These are phyloP conservation scores for Antechinus flavipes DNA, from an alignment of 2,113 vertebrate species.

Conservation along the genomic window DNA sequence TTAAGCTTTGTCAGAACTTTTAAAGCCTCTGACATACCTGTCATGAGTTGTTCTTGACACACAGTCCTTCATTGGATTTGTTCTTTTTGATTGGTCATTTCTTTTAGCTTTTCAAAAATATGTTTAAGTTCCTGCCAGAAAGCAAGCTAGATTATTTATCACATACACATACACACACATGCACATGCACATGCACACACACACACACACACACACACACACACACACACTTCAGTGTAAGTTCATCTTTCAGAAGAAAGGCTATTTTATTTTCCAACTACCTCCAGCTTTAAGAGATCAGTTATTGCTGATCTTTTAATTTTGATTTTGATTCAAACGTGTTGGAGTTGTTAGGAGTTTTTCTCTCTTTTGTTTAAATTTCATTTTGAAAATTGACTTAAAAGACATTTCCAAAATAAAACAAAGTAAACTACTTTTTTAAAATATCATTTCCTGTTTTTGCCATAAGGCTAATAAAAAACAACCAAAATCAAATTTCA, in stretches of 20 bases:
- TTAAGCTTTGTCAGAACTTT: background rate
- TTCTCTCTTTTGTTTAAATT: slow-evolving; percentile 55
- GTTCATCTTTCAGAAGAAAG: background rate
- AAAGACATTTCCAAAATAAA: slow-evolving; percentile 58
- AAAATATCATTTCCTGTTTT: slow-evolving; percentile 76
- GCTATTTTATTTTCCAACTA: background rate
- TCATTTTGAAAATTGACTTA: slow-evolving; percentile 63
- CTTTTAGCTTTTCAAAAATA: slow-evolving; percentile 10
- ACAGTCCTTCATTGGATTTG: background rate
- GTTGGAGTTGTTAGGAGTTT: slow-evolving; percentile 15
- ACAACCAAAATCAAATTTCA: slow-evolving; percentile 53
- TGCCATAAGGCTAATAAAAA: slow-evolving; percentile 75
- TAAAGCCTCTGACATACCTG: background rate
- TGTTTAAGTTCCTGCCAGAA: background rate
- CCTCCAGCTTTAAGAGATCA: background rate
- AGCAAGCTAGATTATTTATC: background rate
- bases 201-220: background rate
- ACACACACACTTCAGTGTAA: background rate
- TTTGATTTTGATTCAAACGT: background rate
- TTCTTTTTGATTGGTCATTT: slow-evolving; percentile 7
- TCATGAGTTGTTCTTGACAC: background rate
- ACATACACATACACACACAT: background rate
- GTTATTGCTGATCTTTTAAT: slow-evolving; percentile 23
- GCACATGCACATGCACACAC: background rate
- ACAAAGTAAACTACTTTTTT: background rate